Evolutionary conservation across 1,140 invertebrate species (phyloP).

Genomic region (Sinonovacula constricta): DNA sequence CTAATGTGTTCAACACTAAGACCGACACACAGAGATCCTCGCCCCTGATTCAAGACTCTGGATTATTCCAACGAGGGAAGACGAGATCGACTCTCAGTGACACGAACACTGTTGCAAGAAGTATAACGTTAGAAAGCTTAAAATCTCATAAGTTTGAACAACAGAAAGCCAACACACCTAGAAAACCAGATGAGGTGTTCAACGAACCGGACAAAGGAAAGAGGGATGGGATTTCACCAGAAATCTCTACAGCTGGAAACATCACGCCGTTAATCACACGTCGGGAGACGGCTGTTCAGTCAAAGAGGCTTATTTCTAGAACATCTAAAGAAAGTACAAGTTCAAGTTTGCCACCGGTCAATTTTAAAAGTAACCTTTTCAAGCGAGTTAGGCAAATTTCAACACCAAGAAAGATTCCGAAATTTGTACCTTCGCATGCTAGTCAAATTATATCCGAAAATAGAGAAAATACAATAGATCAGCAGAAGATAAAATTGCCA

Average conservation of each 20-base stretch:
- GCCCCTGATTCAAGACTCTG: too few species aligned
- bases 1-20: too few species aligned
- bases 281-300: too few species aligned
- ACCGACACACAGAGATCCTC: too few species aligned
- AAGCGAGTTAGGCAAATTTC: conserved; percentile 20
- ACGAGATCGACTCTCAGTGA: not conserved
- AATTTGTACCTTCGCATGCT: conserved; percentile 2
- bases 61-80: too few species aligned
- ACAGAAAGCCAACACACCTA: too few species aligned
- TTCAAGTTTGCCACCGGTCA: conserved; percentile 24
- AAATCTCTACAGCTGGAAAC: too few species aligned
- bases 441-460: not conserved
- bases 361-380: conserved; percentile 43
- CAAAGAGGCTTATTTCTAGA: too few species aligned
- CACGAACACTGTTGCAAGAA: not conserved
- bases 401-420: conserved; percentile 22
- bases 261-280: too few species aligned
- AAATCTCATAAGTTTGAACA: not conserved
- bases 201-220: too few species aligned
- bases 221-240: too few species aligned
- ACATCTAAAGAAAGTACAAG: conserved; percentile 1
- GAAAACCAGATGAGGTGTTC: too few species aligned
- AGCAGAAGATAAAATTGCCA: not conserved
- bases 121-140: not conserved
- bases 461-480: not conserved